Conservation (phyloP, 2,888 invertebrate genomes). For the Drosophila putrida region DNA sequence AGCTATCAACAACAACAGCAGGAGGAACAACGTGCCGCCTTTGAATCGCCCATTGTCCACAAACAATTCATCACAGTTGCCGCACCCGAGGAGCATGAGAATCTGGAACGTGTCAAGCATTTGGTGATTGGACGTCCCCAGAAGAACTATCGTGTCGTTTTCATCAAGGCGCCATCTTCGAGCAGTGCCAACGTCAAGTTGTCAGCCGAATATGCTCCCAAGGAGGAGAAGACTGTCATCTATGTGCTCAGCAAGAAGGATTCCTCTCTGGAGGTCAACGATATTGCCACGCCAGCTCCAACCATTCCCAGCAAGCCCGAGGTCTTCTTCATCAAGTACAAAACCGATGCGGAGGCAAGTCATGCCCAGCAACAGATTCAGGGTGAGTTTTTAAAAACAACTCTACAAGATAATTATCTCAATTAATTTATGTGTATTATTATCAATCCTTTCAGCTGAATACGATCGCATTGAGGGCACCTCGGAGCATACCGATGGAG, state of each 20-base stretch:
- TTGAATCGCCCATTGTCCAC: conserved; percentile 75
- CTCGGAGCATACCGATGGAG: conserved; percentile 82
- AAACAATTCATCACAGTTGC: conserved; percentile 84
- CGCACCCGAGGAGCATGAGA: conserved; percentile 83
- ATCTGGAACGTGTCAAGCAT: conserved; percentile 75
- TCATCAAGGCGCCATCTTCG: conserved; percentile 83
- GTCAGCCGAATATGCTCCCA: conserved; percentile 82
- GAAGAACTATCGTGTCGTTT: conserved; percentile 84
- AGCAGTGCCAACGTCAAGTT: conserved; percentile 76
- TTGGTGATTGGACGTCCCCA: conserved; percentile 83
- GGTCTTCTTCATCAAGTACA: conserved; percentile 85
- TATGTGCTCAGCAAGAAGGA: conserved; percentile 84
- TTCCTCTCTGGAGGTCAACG: conserved; percentile 78
- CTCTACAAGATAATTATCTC: not conserved
- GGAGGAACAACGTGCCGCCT: conserved; percentile 59
- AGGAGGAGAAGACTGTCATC: conserved; percentile 84
- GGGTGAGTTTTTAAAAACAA: conserved; percentile 60
- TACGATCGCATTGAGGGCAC: conserved; percentile 83
- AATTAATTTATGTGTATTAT: not conserved
- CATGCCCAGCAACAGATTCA: conserved; percentile 84
- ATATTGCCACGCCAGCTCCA: conserved; percentile 83
- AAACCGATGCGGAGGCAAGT: conserved; percentile 83
- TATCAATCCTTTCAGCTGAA: conserved; percentile 67
- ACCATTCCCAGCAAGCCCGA: conserved; percentile 84
- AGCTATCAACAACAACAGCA: conserved; percentile 59